Base-by-base conservation (phyloP, 2,113 vertebrate species). In the Xiphophorus hellerii region DNA sequence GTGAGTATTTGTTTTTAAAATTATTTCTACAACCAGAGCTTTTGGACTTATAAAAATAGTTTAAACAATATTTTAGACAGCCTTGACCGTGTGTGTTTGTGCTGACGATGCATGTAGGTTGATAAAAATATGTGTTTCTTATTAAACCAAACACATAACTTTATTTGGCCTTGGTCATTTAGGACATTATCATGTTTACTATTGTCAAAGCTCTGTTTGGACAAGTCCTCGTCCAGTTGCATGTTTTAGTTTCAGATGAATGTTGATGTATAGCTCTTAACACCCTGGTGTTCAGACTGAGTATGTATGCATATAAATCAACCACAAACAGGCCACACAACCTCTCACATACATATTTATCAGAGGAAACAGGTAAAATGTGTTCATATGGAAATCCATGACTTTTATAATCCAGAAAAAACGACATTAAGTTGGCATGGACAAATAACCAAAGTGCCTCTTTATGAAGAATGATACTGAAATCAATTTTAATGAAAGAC, bases 271-370 rank as follows among this genome's bases (percentile, higher is more conserved):
- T 27, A 71, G 63, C 30, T 74, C 29, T 61, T 73, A 76, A 76
- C 74, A 69, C 51, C 76, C 70, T 80, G 80, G 79, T 77, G 78
- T 82, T 84, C 65, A 81, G 71, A 39, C n/a, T 1, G 9, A 37
- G 73, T 82, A 76, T 77, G 77, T 69, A 62, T 44, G 51, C 22
- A 54, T 54, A 20, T 54, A 54, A 25, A 54, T 25, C 51, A 25
- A 58, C 51, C 51, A 58, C 51, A 58, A n/a, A 58, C 25, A 58
- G 51, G 7, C 25, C 51, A 58, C 51, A 58, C 8, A 11, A 58
- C 17, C 48, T 71, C 78, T 63, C 15, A 0, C 76, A 87, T 90
- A 78, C 84, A 90, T 92, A 91, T 91, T 92, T 75, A 91, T 81
- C 58, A 66, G 69, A 80, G 84, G 77, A 89, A 84, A 85, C 75